Evolutionary conservation across 2,113 vertebrate species (phyloP).

Genomic region (Centrocercus urophasianus): DNA sequence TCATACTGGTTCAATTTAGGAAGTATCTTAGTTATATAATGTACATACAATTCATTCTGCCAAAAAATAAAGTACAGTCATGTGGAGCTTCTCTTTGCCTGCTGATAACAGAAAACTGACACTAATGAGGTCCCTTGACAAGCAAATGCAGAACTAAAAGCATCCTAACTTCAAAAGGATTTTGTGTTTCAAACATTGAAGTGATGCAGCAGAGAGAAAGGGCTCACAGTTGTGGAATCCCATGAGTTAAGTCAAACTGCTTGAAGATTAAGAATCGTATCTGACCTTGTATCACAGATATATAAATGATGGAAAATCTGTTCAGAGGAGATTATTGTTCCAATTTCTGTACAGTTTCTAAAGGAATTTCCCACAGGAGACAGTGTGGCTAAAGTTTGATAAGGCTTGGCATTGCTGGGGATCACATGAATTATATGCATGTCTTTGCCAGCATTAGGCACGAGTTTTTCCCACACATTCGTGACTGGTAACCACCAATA

Average conservation of each 20-base stretch:
- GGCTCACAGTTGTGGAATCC: not conserved
- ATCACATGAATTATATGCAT: not conserved
- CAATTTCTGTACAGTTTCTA: not conserved
- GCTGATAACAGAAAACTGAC: conserved; percentile 30
- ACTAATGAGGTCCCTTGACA: conserved; percentile 49
- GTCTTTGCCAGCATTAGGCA: not conserved
- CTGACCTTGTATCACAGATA: not conserved
- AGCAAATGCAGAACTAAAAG: conserved; percentile 21
- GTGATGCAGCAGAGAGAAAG: not conserved
- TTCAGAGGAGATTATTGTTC: conserved; percentile 21
- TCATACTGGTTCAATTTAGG: not conserved
- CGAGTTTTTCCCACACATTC: not conserved
- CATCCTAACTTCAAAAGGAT: conserved; percentile 19
- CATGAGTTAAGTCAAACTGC: not conserved
- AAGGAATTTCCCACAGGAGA: not conserved
- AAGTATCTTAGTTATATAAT: not conserved
- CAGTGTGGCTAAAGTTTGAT: not conserved
- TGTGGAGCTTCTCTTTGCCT: not conserved
- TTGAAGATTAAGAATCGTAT: conserved; percentile 8
- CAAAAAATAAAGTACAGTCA: not conserved
- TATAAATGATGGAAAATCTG: not conserved
- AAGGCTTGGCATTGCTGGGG: not conserved
- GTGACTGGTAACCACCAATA: not conserved
- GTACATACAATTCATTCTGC: not conserved
- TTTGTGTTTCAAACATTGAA: conserved; percentile 3